phyloP scores from a whole-genome alignment of 1,140 invertebrate genomes.

The Trichomalopsis sarcophagae region DNA sequence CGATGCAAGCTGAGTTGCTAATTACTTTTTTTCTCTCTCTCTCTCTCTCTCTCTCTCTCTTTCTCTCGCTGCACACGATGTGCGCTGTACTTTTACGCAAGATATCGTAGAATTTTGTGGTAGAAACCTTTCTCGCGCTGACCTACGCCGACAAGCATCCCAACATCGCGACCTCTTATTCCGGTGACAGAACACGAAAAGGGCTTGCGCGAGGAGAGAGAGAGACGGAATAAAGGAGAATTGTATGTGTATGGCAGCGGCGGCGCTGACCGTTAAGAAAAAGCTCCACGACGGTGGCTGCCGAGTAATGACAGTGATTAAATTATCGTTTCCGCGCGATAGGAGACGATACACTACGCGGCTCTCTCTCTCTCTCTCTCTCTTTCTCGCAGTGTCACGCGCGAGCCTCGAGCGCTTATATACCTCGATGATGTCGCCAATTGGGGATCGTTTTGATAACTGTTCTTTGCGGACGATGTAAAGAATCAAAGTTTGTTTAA shows the following conservation, averaged over 20 bases:
- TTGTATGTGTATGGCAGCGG: neutral
- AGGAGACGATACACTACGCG: slow-evolving; percentile 21
- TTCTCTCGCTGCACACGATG: too few relatives aligned
- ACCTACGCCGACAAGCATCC: too few relatives aligned
- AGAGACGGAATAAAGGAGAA: neutral
- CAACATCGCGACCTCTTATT: too few relatives aligned
- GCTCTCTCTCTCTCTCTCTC: neutral
- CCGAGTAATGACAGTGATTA: slow-evolving; percentile 60
- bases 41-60: too few relatives aligned
- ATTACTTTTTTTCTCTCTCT: too few relatives aligned
- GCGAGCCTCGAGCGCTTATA: neutral
- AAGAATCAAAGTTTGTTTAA: too few relatives aligned
- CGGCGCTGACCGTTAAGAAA: neutral
- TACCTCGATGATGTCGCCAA: neutral
- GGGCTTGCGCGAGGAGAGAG: neutral
- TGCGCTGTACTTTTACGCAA: too few relatives aligned
- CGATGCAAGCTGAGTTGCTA: too few relatives aligned
- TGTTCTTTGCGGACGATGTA: too few relatives aligned
- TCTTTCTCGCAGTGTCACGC: slow-evolving; percentile 4
- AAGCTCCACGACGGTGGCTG: slow-evolving; percentile 2
- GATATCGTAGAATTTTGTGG: too few relatives aligned
- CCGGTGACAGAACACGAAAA: neutral
- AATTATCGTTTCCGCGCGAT: slow-evolving; percentile 60
- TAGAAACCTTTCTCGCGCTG: too few relatives aligned
- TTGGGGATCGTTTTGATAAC: neutral